Percentiles rank a stretch among this genome's conserved stretches.
These are phyloP conservation scores for Zaprionus africanus DNA, from an alignment of 1,140 invertebrate species.

Conservation along the genomic window DNA sequence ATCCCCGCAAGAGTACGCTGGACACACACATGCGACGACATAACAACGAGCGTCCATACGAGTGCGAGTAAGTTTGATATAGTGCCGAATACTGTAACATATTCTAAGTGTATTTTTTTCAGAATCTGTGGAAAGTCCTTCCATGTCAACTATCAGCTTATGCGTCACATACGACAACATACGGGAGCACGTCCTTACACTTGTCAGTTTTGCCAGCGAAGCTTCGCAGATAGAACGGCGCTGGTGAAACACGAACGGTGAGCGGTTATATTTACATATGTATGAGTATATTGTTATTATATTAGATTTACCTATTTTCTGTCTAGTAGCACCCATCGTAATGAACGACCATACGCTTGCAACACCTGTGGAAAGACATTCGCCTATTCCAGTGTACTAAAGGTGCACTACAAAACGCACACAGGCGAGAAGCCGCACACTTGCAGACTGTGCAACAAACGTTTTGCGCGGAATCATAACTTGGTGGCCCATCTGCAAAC, in stretches of 20 bases:
- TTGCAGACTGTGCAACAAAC: slow-evolving; percentile 73
- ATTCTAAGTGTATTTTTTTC: background rate
- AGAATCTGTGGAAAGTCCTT: slow-evolving; percentile 78
- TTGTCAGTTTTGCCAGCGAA: slow-evolving; percentile 88
- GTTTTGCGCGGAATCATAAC: slow-evolving; percentile 78
- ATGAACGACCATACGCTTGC: slow-evolving; percentile 90
- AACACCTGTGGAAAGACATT: slow-evolving; percentile 89
- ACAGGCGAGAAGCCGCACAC: slow-evolving; percentile 77
- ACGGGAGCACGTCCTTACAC: slow-evolving; percentile 86
- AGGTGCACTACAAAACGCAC: slow-evolving; percentile 85
- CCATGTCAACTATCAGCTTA: slow-evolving; percentile 80
- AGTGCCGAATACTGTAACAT: too few relatives aligned
- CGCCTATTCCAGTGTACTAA: slow-evolving; percentile 88
- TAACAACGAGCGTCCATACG: slow-evolving; percentile 72
- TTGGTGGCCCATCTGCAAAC: slow-evolving; percentile 77
- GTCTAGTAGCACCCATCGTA: slow-evolving; percentile 87
- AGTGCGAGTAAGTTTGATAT: slow-evolving; percentile 72
- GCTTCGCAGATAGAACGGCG: slow-evolving; percentile 87
- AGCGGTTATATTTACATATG: background rate
- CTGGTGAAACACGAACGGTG: slow-evolving; percentile 87
- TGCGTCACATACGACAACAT: slow-evolving; percentile 79
- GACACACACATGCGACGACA: slow-evolving; percentile 80
- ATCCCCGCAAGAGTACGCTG: slow-evolving; percentile 73
- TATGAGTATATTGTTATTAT: background rate
- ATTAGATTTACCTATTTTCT: background rate